Conservation (phyloP, 2,113 vertebrate species). For the Hypanus sabinus region DNA sequence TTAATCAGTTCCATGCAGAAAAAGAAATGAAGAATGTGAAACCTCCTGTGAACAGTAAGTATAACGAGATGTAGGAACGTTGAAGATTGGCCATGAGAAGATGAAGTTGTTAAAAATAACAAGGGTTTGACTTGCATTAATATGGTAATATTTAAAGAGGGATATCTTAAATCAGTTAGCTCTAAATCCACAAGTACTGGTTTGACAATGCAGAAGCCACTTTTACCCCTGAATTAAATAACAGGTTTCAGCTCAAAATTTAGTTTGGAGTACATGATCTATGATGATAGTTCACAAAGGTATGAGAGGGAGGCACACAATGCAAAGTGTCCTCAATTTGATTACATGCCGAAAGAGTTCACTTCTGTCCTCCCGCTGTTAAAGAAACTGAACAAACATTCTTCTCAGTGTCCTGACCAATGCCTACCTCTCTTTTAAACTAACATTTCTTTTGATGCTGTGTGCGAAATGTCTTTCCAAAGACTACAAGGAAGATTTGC, state of each 20-base stretch:
- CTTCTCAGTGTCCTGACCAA: neutral
- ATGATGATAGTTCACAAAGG: neutral
- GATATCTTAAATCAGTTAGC: neutral
- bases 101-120: neutral
- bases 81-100: neutral
- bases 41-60: slow-evolving; percentile 46
- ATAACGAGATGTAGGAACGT: neutral
- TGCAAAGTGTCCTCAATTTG: neutral
- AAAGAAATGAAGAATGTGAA: slow-evolving; percentile 47
- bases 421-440: neutral
- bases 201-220: neutral
- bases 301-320: neutral
- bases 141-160: neutral
- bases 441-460: neutral
- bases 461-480: neutral
- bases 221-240: neutral
- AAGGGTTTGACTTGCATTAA: neutral
- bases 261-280: neutral
- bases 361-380: neutral
- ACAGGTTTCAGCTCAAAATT: neutral
- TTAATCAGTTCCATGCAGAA: slow-evolving; percentile 65
- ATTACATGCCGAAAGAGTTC: neutral
- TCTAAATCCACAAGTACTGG: neutral
- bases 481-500: too few relatives aligned
- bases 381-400: neutral